Conservation (phyloP, 2,113 vertebrate species). For the Apeltes quadracus region DNA sequence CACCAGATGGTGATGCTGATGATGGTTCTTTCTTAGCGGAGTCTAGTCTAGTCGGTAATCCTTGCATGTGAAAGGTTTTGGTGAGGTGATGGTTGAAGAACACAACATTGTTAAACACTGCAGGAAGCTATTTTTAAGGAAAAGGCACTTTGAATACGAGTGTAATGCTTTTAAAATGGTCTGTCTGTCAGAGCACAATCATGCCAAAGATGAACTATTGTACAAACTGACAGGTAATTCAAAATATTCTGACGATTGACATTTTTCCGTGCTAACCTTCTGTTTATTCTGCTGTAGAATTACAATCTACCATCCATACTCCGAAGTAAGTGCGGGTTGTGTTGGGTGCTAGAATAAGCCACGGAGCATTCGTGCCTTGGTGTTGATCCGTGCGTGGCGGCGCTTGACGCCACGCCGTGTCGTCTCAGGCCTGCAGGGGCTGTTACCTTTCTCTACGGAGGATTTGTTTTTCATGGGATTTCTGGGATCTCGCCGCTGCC, state of each 20-base stretch:
- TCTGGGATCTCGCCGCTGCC: constrained; percentile 27
- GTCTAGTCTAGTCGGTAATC: not conserved
- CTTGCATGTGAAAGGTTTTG: not conserved
- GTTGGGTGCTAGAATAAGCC: not conserved
- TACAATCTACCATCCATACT: constrained; percentile 8
- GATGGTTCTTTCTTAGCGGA: not conserved
- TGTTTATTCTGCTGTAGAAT: constrained; percentile 16
- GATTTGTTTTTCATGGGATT: constrained; percentile 51
- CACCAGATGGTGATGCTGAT: not conserved
- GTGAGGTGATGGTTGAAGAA: not conserved
- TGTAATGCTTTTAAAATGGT: not conserved
- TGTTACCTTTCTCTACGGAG: constrained; percentile 29
- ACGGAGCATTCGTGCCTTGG: too few species aligned
- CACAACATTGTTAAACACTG: not conserved
- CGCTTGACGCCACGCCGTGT: not conserved
- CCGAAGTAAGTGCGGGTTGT: not conserved
- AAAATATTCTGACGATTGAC: constrained; percentile 3
- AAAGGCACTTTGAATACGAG: not conserved
- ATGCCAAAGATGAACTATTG: not conserved
- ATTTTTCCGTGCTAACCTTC: too few species aligned
- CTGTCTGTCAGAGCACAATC: not conserved
- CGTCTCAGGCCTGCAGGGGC: constrained; percentile 7
- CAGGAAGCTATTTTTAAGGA: not conserved
- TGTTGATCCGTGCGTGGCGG: constrained; percentile 24
- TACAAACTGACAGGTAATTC: constrained; percentile 12